Conservation (phyloP, 2,888 invertebrate species). For the Scaptomyza tumidula region DNA sequence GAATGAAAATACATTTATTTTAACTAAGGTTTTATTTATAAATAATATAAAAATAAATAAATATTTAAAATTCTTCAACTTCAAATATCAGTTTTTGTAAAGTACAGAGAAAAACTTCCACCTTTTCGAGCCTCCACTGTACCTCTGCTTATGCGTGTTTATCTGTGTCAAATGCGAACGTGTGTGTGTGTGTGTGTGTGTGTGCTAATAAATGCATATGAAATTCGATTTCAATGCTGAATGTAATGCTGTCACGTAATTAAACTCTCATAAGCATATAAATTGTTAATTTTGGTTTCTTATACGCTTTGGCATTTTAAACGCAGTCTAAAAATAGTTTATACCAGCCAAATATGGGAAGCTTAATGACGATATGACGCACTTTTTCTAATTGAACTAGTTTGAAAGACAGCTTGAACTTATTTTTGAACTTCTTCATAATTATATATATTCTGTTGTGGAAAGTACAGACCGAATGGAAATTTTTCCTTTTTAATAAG, state of each 20-base stretch:
- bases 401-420: slow-evolving; percentile 6
- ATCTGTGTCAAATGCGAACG: slow-evolving; percentile 7
- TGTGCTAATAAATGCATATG: slow-evolving; percentile 66
- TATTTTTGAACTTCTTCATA: not conserved
- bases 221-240: slow-evolving; percentile 69
- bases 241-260: slow-evolving; percentile 73
- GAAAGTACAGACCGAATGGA: no score
- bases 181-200: slow-evolving; percentile 30
- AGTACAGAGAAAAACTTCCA: not conserved
- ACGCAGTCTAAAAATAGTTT: slow-evolving; percentile 24
- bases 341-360: slow-evolving; percentile 9
- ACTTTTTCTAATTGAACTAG: slow-evolving; percentile 30
- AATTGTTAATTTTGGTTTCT: slow-evolving; percentile 38
- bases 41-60: no score
- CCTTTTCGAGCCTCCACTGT: slow-evolving; percentile 16
- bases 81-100: not conserved
- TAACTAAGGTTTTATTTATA: not conserved
- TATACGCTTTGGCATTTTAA: slow-evolving; percentile 54
- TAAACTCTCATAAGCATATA: slow-evolving; percentile 68
- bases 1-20: not conserved
- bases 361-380: slow-evolving; percentile 34
- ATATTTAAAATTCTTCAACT: not conserved
- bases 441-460: not conserved
- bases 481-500: no score
- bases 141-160: slow-evolving; percentile 21